These are phyloP conservation scores for Drosophila lowei DNA, from an alignment of 1,140 invertebrate species.

Conservation along the genomic window DNA sequence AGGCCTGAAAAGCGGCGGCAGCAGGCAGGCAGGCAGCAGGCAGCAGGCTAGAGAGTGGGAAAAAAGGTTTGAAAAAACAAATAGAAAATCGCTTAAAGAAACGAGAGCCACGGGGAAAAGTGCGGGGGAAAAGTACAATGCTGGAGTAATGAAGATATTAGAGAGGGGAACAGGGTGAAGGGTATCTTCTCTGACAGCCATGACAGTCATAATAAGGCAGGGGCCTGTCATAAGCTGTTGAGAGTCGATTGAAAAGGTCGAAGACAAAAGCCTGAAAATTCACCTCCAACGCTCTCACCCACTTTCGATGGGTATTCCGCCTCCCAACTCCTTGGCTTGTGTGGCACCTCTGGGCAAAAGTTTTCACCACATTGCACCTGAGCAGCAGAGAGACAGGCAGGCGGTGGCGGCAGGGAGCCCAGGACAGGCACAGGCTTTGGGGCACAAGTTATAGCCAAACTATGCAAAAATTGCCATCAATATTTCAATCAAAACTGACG, in stretches of 20 bases:
- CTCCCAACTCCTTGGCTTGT: neutral
- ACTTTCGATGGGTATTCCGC: neutral
- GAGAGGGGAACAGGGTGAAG: slow-evolving; percentile 3
- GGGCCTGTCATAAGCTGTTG: slow-evolving; percentile 71
- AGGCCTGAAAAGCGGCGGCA: neutral
- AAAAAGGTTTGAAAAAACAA: slow-evolving; percentile 44
- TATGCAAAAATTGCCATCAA: slow-evolving; percentile 70
- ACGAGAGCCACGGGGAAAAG: no score
- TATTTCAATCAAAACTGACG: slow-evolving; percentile 74
- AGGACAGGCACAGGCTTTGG: slow-evolving; percentile 3
- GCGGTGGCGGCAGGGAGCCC: neutral
- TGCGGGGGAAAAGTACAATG: slow-evolving; percentile 2
- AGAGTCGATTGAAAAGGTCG: slow-evolving; percentile 61
- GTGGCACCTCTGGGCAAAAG: slow-evolving; percentile 13
- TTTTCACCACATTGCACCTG: slow-evolving; percentile 56
- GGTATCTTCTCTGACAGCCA: slow-evolving; percentile 52
- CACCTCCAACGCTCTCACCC: neutral
- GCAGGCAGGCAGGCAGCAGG: slow-evolving; percentile 1
- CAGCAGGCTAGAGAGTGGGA: no score
- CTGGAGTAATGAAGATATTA: slow-evolving; percentile 65
- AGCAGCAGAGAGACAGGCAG: neutral
- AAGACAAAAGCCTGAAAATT: neutral
- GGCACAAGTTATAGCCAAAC: slow-evolving; percentile 48
- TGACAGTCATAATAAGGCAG: slow-evolving; percentile 74
- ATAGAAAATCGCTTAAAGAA: slow-evolving; percentile 68